Base-by-base conservation (phyloP, 2,113 vertebrate species). In the Strix uralensis region DNA sequence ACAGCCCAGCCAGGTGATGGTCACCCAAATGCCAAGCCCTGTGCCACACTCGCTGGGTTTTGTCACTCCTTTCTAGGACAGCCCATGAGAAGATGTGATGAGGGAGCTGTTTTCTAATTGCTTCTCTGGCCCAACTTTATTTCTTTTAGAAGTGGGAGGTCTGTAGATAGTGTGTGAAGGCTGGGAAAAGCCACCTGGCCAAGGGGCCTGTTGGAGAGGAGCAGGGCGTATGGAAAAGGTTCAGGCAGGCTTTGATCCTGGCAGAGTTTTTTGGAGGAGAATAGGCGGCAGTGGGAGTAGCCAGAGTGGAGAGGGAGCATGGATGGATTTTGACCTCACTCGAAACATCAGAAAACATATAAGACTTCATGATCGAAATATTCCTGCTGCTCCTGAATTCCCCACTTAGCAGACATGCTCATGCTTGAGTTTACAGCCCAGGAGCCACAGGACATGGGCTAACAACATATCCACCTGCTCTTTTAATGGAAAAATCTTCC, bases 401-500 rank as follows among this genome's bases (percentile, higher is more conserved):
- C 78, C 25, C 0, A 0, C 44, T 15, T 3, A 40, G 81, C 46
- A 81, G 72, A 71, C 38, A 38, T 0, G 1, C 40, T 69, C 0
- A 0, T 57, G 78, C 42, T 46, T 38, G 46, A 80, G n/a, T 66
- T 92, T 65, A 69, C 74, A 69, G 46, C 47, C 44, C 54, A 7
- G 84, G 30, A 90, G 74, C 38, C 49, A 9, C 1, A 4, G 26
- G 54, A 73, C 1, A 0, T 5, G 40, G 21, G 40, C 69, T 73
- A 83, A 66, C 34, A 81, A 22, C 38, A 12, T 4, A 1, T 19
- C 17, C 40, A 63, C 29, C 78, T 86, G 47, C 57, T 79, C 7
- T 40, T 81, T 34, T 20, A 30, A 32, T 22, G 58, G 38, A 61
- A 52, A 27, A 71, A 16, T 10, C 81, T 79, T 84, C 38, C 15